Conservation (phyloP, 2,113 vertebrate genomes). For the Menura novaehollandiae region DNA sequence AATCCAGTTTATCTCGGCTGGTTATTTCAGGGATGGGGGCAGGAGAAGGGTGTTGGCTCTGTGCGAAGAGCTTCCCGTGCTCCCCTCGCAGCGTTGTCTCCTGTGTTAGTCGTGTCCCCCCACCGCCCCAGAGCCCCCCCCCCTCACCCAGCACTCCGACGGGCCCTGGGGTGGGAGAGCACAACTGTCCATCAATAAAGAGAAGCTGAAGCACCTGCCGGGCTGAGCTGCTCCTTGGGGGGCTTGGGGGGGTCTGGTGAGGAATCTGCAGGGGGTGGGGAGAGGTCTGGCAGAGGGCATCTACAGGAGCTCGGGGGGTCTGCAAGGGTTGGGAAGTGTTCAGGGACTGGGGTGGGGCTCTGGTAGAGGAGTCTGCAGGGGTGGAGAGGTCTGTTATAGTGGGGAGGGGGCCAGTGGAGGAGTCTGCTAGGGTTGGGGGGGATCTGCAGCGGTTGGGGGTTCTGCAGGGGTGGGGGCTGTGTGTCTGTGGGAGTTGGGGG, state of each 20-base stretch:
- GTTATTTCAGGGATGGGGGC: background rate
- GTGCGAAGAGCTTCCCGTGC: background rate
- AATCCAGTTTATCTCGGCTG: background rate
- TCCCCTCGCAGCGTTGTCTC: background rate
- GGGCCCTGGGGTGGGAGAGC: background rate
- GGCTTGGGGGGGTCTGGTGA: no score
- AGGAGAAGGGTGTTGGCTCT: background rate
- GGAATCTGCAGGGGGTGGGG: background rate
- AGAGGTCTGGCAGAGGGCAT: no score
- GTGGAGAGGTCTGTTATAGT: accelerated
- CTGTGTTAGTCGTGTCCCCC: background rate
- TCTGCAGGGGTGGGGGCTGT: accelerated
- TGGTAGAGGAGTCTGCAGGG: no score
- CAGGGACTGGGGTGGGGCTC: accelerated
- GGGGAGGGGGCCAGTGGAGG: no score
- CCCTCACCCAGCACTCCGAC: background rate
- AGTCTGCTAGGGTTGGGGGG: accelerated
- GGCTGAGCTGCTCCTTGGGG: background rate
- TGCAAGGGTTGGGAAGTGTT: background rate
- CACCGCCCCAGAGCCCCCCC: background rate
- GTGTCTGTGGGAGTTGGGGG: no score
- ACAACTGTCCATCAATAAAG: slow-evolving; percentile 60
- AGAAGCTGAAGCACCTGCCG: slow-evolving; percentile 53
- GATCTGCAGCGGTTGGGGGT: accelerated
- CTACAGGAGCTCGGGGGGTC: no score